phyloP scores from a whole-genome alignment of 2,113 vertebrate genomes.

The Sclerurus mexicanus region DNA sequence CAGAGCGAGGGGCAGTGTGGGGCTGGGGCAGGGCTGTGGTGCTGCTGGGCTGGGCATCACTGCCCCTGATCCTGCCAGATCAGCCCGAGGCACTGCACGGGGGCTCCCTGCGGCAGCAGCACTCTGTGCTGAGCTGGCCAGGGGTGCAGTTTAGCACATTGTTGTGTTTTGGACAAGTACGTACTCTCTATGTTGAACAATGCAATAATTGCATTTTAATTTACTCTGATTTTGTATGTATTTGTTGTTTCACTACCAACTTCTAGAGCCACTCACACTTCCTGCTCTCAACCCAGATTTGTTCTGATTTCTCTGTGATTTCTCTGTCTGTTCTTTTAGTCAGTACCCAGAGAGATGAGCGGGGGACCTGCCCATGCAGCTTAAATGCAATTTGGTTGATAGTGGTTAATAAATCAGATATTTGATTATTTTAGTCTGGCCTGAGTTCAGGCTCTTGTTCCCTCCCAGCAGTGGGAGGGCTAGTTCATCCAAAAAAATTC shows the following conservation, averaged over 20 bases:
- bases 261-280: background rate
- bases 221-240: background rate
- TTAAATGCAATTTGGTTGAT: background rate
- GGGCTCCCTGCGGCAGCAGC: background rate
- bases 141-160: background rate
- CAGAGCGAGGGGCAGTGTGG: fast-evolving
- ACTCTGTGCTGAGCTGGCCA: background rate
- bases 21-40: background rate
- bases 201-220: background rate
- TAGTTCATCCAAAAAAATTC: conserved; percentile 21
- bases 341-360: background rate
- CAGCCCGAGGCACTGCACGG: background rate
- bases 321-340: background rate
- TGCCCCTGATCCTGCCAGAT: background rate
- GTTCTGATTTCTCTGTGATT: background rate
- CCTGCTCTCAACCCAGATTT: background rate
- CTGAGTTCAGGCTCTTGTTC: conserved; percentile 6
- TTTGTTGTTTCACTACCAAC: background rate
- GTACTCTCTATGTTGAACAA: background rate
- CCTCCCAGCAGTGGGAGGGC: conserved; percentile 43
- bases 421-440: conserved; percentile 30
- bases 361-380: background rate
- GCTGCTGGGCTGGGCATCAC: background rate
- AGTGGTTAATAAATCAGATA: conserved; percentile 32
- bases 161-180: background rate